Evolutionary conservation across 2,113 vertebrate species (phyloP).

Genomic region (Lucifuga dentata): DNA sequence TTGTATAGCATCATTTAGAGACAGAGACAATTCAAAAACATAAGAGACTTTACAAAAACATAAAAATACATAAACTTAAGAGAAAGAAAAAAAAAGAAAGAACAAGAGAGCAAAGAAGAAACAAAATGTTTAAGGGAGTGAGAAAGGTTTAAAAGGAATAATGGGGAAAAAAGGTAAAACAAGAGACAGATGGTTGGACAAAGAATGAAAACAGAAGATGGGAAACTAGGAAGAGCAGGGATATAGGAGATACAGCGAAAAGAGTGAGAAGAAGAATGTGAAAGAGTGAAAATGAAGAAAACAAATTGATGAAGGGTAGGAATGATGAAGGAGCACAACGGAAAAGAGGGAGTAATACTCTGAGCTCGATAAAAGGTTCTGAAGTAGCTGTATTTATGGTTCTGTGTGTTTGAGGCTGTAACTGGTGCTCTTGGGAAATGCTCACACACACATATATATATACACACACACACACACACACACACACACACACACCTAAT

Average conservation of each 20-base stretch:
- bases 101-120: too few relatives aligned
- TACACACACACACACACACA: constrained; percentile 11
- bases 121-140: too few relatives aligned
- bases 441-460: background rate
- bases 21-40: too few relatives aligned
- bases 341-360: background rate
- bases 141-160: background rate
- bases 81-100: too few relatives aligned
- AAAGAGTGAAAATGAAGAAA: background rate
- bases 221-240: background rate
- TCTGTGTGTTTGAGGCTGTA: constrained; percentile 44
- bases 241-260: background rate
- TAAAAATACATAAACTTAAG: too few relatives aligned
- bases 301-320: constrained; percentile 1
- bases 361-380: constrained; percentile 36
- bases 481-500: constrained; percentile 17
- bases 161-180: too few relatives aligned
- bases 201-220: background rate
- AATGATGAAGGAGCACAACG: background rate
- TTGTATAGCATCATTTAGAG: too few relatives aligned
- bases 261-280: background rate
- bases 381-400: constrained; percentile 49
- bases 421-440: constrained; percentile 28
- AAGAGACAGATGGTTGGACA: background rate
- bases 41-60: too few relatives aligned